Conservation (phyloP, 1,140 invertebrate species). For the Lasioglossum albipes region DNA sequence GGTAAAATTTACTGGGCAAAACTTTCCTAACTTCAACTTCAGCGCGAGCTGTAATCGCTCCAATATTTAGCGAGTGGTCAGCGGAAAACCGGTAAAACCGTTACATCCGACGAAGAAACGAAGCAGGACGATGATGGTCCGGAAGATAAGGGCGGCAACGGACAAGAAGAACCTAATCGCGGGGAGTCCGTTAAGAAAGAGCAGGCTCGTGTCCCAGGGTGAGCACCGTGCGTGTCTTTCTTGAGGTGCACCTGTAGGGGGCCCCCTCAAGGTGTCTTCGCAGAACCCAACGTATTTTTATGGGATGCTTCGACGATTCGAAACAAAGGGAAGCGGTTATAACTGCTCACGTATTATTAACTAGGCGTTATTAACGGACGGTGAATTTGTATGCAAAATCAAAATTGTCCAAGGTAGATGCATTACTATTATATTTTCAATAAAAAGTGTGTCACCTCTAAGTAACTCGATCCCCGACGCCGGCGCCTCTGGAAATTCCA, state of each 20-base stretch:
- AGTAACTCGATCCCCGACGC: too few relatives aligned
- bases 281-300: conserved; percentile 12
- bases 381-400: too few relatives aligned
- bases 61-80: conserved; percentile 25
- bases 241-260: conserved; percentile 68
- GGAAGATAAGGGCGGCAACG: conserved; percentile 47
- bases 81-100: conserved; percentile 32
- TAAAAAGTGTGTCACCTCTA: too few relatives aligned
- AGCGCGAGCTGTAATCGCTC: conserved; percentile 9
- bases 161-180: conserved; percentile 28
- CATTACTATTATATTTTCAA: too few relatives aligned
- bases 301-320: background rate
- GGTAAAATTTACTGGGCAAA: conserved; percentile 23
- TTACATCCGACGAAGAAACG: conserved; percentile 14
- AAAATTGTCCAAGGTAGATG: too few relatives aligned
- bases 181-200: conserved; percentile 62
- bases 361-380: too few relatives aligned
- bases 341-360: too few relatives aligned
- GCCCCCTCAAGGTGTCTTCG: conserved; percentile 44
- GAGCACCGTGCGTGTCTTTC: conserved; percentile 23
- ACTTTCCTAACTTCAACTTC: conserved; percentile 28
- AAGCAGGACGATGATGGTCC: conserved; percentile 19
- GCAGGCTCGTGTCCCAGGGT: conserved; percentile 26
- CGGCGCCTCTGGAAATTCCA: too few relatives aligned
- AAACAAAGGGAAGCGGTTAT: background rate